A percentile compares a stretch with the other conserved stretches of the same genome.
These are phyloP conservation scores for Folsomia candida DNA, from an alignment of 2,888 invertebrate genomes.

Conservation along the genomic window DNA sequence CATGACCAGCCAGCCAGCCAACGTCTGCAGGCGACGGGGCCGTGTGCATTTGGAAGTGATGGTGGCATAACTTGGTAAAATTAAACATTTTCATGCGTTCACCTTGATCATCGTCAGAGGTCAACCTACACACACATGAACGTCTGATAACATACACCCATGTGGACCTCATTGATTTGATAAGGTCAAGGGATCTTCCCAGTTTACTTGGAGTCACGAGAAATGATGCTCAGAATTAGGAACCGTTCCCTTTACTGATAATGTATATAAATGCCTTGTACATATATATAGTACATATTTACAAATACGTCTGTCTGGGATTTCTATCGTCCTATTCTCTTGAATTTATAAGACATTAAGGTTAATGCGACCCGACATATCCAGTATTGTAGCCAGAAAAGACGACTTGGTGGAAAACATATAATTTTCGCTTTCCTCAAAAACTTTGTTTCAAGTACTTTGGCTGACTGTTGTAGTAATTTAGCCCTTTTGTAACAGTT, in stretches of 20 bases:
- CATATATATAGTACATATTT: background rate
- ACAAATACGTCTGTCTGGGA: background rate
- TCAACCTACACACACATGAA: background rate
- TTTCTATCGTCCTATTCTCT: background rate
- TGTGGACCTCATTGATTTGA: background rate
- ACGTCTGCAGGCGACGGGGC: conserved; percentile 1
- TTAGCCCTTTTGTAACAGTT: background rate
- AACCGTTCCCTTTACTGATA: too few relatives aligned
- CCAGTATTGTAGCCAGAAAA: background rate
- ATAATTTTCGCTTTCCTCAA: conserved; percentile 23
- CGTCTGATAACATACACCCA: too few relatives aligned
- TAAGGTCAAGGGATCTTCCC: background rate
- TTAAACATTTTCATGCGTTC: background rate
- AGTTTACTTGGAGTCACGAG: background rate
- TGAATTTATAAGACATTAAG: conserved; percentile 14
- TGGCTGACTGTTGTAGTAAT: conserved; percentile 2
- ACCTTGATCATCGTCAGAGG: background rate
- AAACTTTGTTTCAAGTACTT: conserved; percentile 22
- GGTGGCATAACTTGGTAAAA: background rate
- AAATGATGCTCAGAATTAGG: background rate
- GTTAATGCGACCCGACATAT: conserved; percentile 3
- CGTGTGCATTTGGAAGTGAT: background rate
- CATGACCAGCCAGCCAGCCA: background rate
- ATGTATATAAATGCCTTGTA: too few relatives aligned
- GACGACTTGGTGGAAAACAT: conserved; percentile 22